phyloP scores from a whole-genome alignment of 1,140 invertebrate genomes.

The Zaprionus nigranus region DNA sequence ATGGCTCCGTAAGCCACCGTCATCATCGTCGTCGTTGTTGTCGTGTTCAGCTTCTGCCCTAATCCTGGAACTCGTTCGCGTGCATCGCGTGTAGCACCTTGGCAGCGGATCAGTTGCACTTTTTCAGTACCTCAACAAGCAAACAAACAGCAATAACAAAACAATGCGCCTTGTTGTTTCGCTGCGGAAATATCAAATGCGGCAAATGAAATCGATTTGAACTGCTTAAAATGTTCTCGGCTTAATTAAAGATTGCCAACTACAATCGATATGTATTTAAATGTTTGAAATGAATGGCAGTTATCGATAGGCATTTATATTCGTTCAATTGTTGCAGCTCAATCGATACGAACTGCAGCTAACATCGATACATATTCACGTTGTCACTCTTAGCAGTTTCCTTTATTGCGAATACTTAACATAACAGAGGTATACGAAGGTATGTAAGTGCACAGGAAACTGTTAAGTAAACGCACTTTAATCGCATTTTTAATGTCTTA shows the following conservation, averaged over 20 bases:
- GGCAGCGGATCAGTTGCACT: conserved; percentile 21
- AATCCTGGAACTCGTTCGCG: not conserved
- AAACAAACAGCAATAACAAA: not conserved
- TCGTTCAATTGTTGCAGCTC: too few relatives aligned
- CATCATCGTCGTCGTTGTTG: not conserved
- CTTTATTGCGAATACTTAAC: not conserved
- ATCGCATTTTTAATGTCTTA: not conserved
- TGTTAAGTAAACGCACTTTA: not conserved
- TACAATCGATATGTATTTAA: not conserved
- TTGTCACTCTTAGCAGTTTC: not conserved
- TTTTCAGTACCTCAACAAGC: not conserved
- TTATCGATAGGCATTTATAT: too few relatives aligned
- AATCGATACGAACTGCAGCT: not conserved
- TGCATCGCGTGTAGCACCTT: conserved; percentile 7
- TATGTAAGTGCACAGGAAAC: not conserved
- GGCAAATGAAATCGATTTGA: conserved; percentile 55
- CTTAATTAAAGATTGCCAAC: not conserved
- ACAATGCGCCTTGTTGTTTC: not conserved
- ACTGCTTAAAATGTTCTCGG: not conserved
- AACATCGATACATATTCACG: not conserved
- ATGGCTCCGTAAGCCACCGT: not conserved
- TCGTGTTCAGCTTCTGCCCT: not conserved
- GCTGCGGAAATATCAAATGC: conserved; percentile 53
- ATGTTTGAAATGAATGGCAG: too few relatives aligned
- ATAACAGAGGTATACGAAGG: not conserved